A percentile compares a stretch with the other conserved stretches of the same genome.
Evolutionary conservation across 1,140 invertebrate genomes (phyloP).

Genomic region (Leptopilina boulardi): DNA sequence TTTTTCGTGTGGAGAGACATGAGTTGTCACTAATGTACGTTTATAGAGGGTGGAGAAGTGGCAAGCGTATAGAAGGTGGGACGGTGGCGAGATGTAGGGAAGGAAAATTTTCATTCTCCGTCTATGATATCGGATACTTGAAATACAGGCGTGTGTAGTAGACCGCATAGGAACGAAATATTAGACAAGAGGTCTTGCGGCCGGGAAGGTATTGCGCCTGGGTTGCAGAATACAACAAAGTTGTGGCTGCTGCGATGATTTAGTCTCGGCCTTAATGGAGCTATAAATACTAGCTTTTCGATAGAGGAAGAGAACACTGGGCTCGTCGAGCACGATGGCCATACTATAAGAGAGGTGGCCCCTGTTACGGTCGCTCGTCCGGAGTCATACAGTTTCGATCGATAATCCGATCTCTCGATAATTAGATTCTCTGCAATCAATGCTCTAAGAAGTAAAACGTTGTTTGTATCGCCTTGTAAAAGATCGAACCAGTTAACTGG

Average conservation of each 20-base stretch:
- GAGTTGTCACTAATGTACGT: background rate
- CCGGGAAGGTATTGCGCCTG: conserved; percentile 66
- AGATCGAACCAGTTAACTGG: conserved; percentile 25
- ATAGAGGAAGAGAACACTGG: conserved; percentile 68
- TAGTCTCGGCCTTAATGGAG: conserved; percentile 75
- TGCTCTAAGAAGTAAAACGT: conserved; percentile 27
- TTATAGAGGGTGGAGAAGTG: background rate
- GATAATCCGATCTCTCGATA: conserved; percentile 58
- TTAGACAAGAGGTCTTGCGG: conserved; percentile 70
- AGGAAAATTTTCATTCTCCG: conserved; percentile 67
- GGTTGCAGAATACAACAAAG: conserved; percentile 70
- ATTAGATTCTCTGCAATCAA: conserved; percentile 59
- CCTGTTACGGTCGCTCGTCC: conserved; percentile 53
- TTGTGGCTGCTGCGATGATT: conserved; percentile 74
- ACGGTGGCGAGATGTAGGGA: conserved; percentile 42
- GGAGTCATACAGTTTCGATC: conserved; percentile 54
- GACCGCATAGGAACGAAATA: conserved; percentile 71
- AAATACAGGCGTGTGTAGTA: conserved; percentile 68
- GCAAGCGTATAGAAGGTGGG: background rate
- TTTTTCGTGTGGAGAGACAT: too few relatives aligned
- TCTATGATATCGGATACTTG: conserved; percentile 68
- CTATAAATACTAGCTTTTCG: conserved; percentile 76
- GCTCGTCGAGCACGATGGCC: conserved; percentile 50
- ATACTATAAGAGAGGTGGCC: conserved; percentile 47
- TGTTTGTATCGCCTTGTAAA: conserved; percentile 18